phyloP scores from a whole-genome alignment of 2,888 invertebrate genomes.

The Heliconius sara region DNA sequence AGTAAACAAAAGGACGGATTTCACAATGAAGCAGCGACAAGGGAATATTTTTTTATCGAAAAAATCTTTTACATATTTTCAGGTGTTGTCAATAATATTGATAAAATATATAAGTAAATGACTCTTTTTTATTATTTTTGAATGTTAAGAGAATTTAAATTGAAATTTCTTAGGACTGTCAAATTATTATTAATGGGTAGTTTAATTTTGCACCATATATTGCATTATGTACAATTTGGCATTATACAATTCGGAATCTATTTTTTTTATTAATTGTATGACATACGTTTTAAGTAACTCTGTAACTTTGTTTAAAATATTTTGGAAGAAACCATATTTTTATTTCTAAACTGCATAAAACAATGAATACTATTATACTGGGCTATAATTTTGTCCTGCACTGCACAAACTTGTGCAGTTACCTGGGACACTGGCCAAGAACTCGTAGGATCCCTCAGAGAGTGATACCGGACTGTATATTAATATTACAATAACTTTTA shows the following conservation, averaged over 20 bases:
- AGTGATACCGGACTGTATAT: conserved; percentile 54
- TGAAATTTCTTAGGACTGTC: too few species aligned
- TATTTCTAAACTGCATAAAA: neutral
- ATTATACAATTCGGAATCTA: too few species aligned
- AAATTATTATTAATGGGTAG: too few species aligned
- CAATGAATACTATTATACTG: neutral
- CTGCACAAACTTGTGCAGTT: conserved; percentile 33
- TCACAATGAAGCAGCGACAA: conserved; percentile 13
- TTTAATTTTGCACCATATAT: too few species aligned
- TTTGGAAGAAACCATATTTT: too few species aligned
- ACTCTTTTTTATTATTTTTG: neutral
- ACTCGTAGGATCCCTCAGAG: conserved; percentile 55
- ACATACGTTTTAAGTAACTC: too few species aligned
- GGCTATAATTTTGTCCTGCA: conserved; percentile 27
- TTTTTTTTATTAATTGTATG: too few species aligned
- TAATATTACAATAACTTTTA: conserved; percentile 60
- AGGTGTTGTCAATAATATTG: neutral
- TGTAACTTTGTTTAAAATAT: too few species aligned
- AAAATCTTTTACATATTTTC: conserved; percentile 12
- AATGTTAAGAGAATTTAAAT: neutral
- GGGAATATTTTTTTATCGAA: conserved; percentile 3
- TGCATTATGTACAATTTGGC: too few species aligned
- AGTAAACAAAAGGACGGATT: conserved; percentile 8
- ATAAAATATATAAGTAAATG: conserved; percentile 1
- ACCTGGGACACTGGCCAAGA: conserved; percentile 47